phyloP scores from a whole-genome alignment of 2,888 invertebrate genomes.

The Nebria salina region DNA sequence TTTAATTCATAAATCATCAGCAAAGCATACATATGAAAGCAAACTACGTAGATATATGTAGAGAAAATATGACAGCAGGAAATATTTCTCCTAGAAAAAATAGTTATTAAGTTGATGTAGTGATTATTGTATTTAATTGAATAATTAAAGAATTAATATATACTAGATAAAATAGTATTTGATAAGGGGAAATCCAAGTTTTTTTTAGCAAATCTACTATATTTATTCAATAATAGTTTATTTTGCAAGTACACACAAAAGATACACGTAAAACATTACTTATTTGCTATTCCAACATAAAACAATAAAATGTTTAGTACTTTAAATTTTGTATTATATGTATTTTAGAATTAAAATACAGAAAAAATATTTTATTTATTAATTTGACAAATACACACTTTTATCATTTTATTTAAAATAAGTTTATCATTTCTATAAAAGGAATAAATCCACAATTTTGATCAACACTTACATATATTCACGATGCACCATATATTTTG shows the following conservation, averaged over 20 bases:
- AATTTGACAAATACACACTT: background rate
- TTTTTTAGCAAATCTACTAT: background rate
- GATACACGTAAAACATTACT: background rate
- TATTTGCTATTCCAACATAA: background rate
- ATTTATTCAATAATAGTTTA: background rate
- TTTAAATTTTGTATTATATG: background rate
- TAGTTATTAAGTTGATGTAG: too few relatives aligned
- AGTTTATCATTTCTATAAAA: background rate
- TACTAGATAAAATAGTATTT: background rate
- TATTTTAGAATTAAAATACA: background rate
- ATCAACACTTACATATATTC: background rate
- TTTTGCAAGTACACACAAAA: background rate
- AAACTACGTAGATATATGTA: too few relatives aligned
- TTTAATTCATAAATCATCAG: too few relatives aligned
- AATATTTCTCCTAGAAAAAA: too few relatives aligned
- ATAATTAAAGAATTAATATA: background rate
- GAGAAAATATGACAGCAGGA: too few relatives aligned
- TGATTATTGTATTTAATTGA: background rate
- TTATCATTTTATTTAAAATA: background rate
- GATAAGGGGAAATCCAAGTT: background rate
- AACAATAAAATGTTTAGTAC: background rate
- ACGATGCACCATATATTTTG: background rate
- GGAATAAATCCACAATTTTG: background rate
- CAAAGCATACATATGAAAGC: too few relatives aligned
- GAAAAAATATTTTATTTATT: background rate